phyloP scores from a whole-genome alignment of 2,797 vertebrate species.

The Atherinosoma microstoma region DNA sequence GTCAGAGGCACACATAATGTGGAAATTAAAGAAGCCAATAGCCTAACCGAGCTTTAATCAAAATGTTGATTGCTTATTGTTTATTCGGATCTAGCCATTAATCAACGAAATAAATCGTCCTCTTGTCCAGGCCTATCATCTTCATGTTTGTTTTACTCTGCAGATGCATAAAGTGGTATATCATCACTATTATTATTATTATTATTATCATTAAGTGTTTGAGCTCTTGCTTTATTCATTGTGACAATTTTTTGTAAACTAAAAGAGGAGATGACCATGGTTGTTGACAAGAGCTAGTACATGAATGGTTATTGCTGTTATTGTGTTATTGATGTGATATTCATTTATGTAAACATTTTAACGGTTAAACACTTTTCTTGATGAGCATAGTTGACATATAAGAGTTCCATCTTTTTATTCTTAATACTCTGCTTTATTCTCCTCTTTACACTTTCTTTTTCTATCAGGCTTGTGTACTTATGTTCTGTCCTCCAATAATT shows the following conservation, averaged over 20 bases:
- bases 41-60: conserved; percentile 51
- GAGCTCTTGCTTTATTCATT: neutral
- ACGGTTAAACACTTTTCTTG: too few species aligned
- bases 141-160: conserved; percentile 4
- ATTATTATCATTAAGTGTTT: neutral
- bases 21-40: conserved; percentile 56
- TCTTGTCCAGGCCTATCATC: conserved; percentile 21
- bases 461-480: neutral
- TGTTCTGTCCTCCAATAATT: neutral
- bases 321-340: neutral
- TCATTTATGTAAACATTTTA: neutral
- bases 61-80: conserved; percentile 48
- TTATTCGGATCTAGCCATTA: conserved; percentile 53
- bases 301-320: neutral
- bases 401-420: neutral
- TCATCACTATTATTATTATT: neutral
- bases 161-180: neutral
- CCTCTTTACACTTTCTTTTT: neutral
- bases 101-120: conserved; percentile 40
- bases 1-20: conserved; percentile 36
- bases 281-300: neutral
- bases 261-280: neutral
- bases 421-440: neutral
- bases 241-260: too few species aligned
- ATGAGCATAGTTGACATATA: neutral